phyloP scores from a whole-genome alignment of 2,888 invertebrate species.

The Andricus quercusramuli region DNA sequence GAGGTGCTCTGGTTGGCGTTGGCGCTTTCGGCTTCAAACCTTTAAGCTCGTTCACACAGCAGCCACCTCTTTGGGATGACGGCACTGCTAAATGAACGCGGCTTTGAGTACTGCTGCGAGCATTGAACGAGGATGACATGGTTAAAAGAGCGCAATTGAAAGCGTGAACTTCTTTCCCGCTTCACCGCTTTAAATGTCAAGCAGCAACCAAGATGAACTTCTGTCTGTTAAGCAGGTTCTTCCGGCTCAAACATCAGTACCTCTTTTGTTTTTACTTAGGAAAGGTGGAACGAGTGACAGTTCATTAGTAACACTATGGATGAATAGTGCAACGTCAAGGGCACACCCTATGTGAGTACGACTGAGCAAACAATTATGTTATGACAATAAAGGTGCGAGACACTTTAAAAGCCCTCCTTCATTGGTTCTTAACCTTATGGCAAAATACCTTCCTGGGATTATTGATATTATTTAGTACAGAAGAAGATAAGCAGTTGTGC shows the following conservation, averaged over 20 bases:
- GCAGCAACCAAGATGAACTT: slow-evolving; percentile 16
- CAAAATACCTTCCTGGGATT: background rate
- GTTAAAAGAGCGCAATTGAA: too few relatives aligned
- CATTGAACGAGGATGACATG: background rate
- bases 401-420: slow-evolving; percentile 5
- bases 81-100: slow-evolving; percentile 37
- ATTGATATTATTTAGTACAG: background rate
- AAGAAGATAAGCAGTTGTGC: too few relatives aligned
- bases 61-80: slow-evolving; percentile 18
- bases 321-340: background rate
- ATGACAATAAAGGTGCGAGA: slow-evolving; percentile 13
- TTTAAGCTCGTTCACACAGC: slow-evolving; percentile 28
- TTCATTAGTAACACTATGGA: slow-evolving; percentile 15
- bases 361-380: slow-evolving; percentile 19
- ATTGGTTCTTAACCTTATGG: background rate
- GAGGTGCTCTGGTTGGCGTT: slow-evolving; percentile 17
- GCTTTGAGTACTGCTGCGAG: slow-evolving; percentile 6
- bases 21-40: slow-evolving; percentile 24
- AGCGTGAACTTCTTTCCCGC: too few relatives aligned
- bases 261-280: background rate
- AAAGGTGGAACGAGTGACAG: slow-evolving; percentile 27
- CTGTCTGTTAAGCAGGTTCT: background rate
- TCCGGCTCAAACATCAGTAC: slow-evolving; percentile 2
- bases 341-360: slow-evolving; percentile 9
- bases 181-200: too few relatives aligned